Evolutionary conservation across 2,113 vertebrate species (phyloP).

Genomic region (Todiramphus saurophagus): DNA sequence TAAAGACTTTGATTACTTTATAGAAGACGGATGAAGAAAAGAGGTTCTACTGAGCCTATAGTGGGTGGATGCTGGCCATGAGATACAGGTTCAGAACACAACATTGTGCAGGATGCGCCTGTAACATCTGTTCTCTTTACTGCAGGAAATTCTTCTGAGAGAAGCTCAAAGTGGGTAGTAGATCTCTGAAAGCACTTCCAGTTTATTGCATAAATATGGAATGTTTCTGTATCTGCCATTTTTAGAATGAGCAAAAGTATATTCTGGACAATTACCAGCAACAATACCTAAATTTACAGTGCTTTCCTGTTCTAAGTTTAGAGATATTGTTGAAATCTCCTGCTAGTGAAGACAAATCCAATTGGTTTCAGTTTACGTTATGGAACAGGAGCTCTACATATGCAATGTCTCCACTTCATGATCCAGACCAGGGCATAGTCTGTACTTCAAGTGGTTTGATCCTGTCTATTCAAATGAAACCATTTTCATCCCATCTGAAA

Average conservation of each 20-base stretch:
- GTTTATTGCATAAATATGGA: slow-evolving; percentile 16
- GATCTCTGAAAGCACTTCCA: neutral
- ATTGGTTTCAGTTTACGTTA: neutral
- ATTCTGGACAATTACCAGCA: slow-evolving; percentile 21
- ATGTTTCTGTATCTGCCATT: slow-evolving; percentile 10
- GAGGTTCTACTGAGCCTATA: neutral
- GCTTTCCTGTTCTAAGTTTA: slow-evolving; percentile 15
- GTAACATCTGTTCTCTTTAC: neutral
- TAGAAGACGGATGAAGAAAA: neutral
- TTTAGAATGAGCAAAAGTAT: slow-evolving; percentile 21
- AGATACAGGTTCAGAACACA: neutral
- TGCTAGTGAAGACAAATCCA: slow-evolving; percentile 9
- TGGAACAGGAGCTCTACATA: neutral
- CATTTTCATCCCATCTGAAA: neutral
- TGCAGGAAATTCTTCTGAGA: slow-evolving; percentile 28
- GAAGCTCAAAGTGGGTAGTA: neutral
- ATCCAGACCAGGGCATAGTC: neutral
- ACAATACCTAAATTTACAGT: slow-evolving; percentile 4
- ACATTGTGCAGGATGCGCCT: neutral
- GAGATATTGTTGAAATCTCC: neutral
- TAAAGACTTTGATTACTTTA: neutral
- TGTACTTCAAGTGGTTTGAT: neutral
- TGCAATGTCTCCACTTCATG: neutral
- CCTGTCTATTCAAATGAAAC: neutral
- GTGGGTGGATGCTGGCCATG: neutral